These are phyloP conservation scores for Athalia cordata DNA, from an alignment of 2,888 invertebrate genomes.

Conservation along the genomic window DNA sequence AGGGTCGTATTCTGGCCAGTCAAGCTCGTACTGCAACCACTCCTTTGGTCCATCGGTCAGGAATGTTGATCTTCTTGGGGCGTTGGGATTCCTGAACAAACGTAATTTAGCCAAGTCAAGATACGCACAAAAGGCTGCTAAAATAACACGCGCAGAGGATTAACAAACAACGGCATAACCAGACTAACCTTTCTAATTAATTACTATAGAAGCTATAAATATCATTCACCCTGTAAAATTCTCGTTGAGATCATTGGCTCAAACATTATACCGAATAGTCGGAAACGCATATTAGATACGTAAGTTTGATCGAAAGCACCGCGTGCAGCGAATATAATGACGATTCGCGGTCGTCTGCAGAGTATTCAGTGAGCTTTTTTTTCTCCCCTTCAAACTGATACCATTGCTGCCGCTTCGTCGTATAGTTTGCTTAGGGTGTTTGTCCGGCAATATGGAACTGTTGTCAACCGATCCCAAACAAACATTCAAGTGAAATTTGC, in stretches of 20 bases:
- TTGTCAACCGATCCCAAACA: constrained; percentile 36
- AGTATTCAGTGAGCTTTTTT: background rate
- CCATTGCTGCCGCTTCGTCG: constrained; percentile 12
- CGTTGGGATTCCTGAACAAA: constrained; percentile 83
- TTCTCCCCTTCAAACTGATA: constrained; percentile 23
- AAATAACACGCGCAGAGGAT: background rate
- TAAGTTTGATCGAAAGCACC: too few species aligned
- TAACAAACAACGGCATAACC: background rate
- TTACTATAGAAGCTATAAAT: too few species aligned
- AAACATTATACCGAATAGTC: too few species aligned
- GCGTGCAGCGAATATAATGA: background rate
- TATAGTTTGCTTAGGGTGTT: constrained; percentile 32
- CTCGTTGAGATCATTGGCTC: too few species aligned
- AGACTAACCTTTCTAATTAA: background rate
- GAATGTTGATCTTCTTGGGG: constrained; percentile 81
- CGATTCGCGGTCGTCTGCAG: constrained; percentile 3
- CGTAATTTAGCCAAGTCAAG: constrained; percentile 25
- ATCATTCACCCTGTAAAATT: too few species aligned
- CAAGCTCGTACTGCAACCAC: constrained; percentile 82
- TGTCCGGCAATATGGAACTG: constrained; percentile 36
- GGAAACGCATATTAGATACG: too few species aligned
- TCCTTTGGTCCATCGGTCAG: constrained; percentile 79
- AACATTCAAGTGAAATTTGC: constrained; percentile 12
- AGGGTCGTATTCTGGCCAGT: constrained; percentile 90
- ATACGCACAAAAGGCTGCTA: background rate